A percentile compares a stretch with the other conserved stretches of the same genome.
Conservation (phyloP, 2,888 invertebrate genomes). For the Apamea crenata region DNA sequence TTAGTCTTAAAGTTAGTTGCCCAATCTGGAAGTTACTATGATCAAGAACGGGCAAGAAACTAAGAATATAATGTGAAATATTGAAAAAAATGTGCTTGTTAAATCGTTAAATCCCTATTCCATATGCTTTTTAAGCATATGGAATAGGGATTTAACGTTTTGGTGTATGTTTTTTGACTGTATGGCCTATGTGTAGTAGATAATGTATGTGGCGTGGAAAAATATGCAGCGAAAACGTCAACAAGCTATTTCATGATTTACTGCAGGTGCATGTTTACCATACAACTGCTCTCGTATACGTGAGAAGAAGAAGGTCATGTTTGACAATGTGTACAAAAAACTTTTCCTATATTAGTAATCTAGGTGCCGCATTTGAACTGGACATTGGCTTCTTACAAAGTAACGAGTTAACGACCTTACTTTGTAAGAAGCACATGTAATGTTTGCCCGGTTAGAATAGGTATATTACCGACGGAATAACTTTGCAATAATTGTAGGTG, state of each 20-base stretch:
- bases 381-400: not conserved
- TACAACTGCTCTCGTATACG: not conserved
- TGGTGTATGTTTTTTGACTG: no score
- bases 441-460: not conserved
- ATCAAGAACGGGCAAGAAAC: not conserved
- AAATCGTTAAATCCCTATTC: no score
- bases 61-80: not conserved
- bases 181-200: not conserved
- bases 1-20: not conserved
- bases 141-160: no score
- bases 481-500: not conserved
- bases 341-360: not conserved
- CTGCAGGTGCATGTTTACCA: not conserved
- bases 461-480: not conserved
- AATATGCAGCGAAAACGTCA: not conserved
- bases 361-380: not conserved
- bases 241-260: not conserved
- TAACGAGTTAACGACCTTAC: not conserved
- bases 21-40: not conserved
- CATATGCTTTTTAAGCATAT: no score
- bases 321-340: not conserved
- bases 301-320: not conserved
- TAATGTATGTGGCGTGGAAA: not conserved
- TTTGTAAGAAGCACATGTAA: not conserved
- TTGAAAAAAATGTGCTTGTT: no score